Evolutionary conservation across 2,797 vertebrate species (phyloP).

Genomic region (Ctenosaura bakeri): DNA sequence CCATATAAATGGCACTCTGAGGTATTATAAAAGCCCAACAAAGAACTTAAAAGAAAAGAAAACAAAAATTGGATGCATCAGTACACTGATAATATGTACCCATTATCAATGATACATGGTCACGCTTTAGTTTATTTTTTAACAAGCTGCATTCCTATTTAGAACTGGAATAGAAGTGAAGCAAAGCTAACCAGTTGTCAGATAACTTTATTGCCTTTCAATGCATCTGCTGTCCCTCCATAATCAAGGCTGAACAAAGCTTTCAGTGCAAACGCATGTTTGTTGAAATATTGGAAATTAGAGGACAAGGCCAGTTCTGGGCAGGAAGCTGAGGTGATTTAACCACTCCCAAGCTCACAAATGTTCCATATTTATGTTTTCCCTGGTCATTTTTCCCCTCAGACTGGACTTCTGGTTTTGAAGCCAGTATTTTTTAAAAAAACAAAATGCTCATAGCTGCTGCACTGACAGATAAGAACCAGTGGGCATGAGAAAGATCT

Average conservation of each 20-base stretch:
- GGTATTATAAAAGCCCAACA: conserved; percentile 19
- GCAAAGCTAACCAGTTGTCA: neutral
- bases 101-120: neutral
- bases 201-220: neutral
- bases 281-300: neutral
- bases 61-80: neutral
- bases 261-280: neutral
- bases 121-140: neutral
- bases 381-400: neutral
- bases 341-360: neutral
- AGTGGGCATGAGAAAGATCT: too few relatives aligned
- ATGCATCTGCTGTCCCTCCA: neutral
- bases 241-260: neutral
- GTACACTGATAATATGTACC: neutral
- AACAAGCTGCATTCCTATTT: neutral
- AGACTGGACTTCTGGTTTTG: neutral
- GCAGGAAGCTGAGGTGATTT: neutral
- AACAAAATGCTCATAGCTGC: neutral
- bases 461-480: neutral
- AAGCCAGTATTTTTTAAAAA: neutral
- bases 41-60: conserved; percentile 22
- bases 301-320: neutral
- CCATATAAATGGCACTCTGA: neutral
- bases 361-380: neutral
- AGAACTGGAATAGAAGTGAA: neutral